Percentiles rank a stretch among this genome's conserved stretches.
phyloP scores from a whole-genome alignment of 2,888 invertebrate species.

The Ptilodon capucinus region DNA sequence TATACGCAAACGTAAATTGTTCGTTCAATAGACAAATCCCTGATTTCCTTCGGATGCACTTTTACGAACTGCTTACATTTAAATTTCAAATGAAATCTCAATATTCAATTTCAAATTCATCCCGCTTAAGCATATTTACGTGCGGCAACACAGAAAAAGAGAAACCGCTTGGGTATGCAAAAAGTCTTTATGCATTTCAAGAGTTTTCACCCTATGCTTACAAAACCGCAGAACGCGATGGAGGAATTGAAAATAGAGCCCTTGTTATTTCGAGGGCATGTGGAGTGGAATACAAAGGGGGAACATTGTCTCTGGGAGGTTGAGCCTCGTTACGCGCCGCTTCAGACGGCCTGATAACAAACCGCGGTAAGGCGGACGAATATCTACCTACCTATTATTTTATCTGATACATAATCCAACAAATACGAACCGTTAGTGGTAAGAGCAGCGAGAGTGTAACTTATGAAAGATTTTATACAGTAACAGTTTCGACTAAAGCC shows the following conservation, averaged over 20 bases:
- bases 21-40: neutral
- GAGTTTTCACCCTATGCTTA: slow-evolving; percentile 56
- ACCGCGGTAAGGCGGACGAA: slow-evolving; percentile 50
- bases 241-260: slow-evolving; percentile 79
- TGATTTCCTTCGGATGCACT: slow-evolving; percentile 22
- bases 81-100: slow-evolving; percentile 33
- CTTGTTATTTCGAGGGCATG: slow-evolving; percentile 79
- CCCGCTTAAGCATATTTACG: slow-evolving; percentile 44
- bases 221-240: slow-evolving; percentile 57
- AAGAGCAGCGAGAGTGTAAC: too few relatives aligned
- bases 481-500: too few relatives aligned
- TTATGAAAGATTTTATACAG: too few relatives aligned
- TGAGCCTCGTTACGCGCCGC: slow-evolving; percentile 70
- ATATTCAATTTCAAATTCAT: slow-evolving; percentile 47
- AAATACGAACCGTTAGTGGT: too few relatives aligned
- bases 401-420: too few relatives aligned
- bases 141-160: slow-evolving; percentile 42
- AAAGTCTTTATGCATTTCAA: slow-evolving; percentile 64
- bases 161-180: slow-evolving; percentile 58
- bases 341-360: slow-evolving; percentile 76
- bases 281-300: slow-evolving; percentile 76
- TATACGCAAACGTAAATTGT: neutral
- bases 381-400: slow-evolving; percentile 47
- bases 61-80: slow-evolving; percentile 25
- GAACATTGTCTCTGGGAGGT: slow-evolving; percentile 63